Conservation (phyloP, 2,888 invertebrate genomes). For the Hypomecis punctinalis region DNA sequence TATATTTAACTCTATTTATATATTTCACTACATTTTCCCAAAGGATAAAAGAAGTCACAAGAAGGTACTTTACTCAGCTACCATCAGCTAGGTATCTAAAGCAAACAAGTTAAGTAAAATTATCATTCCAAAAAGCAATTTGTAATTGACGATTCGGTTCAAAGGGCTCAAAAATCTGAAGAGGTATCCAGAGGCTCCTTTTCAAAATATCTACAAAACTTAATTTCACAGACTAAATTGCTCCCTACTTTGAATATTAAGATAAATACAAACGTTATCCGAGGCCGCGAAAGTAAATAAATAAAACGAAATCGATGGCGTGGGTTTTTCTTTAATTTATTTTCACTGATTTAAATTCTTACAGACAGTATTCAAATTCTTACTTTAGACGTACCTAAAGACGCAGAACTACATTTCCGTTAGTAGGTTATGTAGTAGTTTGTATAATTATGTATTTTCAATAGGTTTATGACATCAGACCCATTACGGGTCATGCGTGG, state of each 20-base stretch:
- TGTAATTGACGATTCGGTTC: slow-evolving; percentile 71
- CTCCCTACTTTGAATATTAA: slow-evolving; percentile 77
- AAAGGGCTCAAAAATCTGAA: slow-evolving; percentile 70
- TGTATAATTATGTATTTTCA: no score
- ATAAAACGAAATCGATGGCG: slow-evolving; percentile 37
- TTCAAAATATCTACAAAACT: slow-evolving; percentile 80
- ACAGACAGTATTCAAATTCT: no score
- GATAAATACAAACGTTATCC: slow-evolving; percentile 77
- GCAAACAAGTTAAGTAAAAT: slow-evolving; percentile 41
- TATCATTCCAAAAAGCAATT: slow-evolving; percentile 76
- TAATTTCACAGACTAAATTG: slow-evolving; percentile 80
- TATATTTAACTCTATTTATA: no score
- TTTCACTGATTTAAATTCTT: neutral
- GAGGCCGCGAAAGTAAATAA: slow-evolving; percentile 67
- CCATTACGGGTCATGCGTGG: no score
- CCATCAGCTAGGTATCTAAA: slow-evolving; percentile 1
- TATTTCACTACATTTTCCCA: neutral
- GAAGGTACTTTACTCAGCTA: neutral
- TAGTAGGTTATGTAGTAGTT: no score
- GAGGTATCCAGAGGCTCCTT: slow-evolving; percentile 63
- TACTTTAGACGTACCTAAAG: no score
- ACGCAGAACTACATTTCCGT: no score
- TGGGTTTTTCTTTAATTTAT: slow-evolving; percentile 17
- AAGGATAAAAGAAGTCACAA: neutral
- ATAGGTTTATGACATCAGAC: no score